Conservation (phyloP, 2,888 invertebrate genomes). For the Cantharis nigra region DNA sequence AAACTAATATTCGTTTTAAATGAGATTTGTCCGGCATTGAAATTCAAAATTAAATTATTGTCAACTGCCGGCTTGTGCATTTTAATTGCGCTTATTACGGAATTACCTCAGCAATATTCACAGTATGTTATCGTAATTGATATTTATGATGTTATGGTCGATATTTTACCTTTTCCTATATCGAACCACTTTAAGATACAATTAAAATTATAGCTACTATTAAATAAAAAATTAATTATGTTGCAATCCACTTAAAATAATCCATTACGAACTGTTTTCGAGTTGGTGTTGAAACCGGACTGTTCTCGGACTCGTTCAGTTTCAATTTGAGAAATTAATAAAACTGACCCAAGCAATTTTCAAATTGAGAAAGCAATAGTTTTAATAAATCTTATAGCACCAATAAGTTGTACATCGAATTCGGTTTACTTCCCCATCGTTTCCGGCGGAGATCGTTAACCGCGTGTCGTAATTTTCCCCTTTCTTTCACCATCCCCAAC, state of each 20-base stretch:
- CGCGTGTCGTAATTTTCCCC: constrained; percentile 35
- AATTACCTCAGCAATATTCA: constrained; percentile 2
- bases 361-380: neutral
- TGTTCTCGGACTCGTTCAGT: neutral
- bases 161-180: neutral
- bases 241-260: constrained; percentile 24
- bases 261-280: constrained; percentile 14
- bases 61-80: neutral
- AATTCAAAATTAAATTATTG: neutral
- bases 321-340: neutral
- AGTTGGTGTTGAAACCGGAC: neutral
- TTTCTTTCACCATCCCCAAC: constrained; percentile 23
- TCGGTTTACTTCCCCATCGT: constrained; percentile 31
- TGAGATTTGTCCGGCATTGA: neutral
- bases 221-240: constrained; percentile 9
- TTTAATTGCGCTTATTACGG: constrained; percentile 9
- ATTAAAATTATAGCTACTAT: constrained; percentile 15
- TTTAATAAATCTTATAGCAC: constrained; percentile 27
- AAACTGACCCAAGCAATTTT: neutral
- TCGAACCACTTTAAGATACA: constrained; percentile 16
- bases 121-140: constrained; percentile 3
- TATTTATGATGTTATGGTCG: constrained; percentile 2
- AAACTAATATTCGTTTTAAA: neutral
- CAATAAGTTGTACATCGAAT: constrained; percentile 31
- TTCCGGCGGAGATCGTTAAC: constrained; percentile 34